These are phyloP conservation scores for Glyphotaelius pellucidus DNA, from an alignment of 2,888 invertebrate species.

Conservation along the genomic window DNA sequence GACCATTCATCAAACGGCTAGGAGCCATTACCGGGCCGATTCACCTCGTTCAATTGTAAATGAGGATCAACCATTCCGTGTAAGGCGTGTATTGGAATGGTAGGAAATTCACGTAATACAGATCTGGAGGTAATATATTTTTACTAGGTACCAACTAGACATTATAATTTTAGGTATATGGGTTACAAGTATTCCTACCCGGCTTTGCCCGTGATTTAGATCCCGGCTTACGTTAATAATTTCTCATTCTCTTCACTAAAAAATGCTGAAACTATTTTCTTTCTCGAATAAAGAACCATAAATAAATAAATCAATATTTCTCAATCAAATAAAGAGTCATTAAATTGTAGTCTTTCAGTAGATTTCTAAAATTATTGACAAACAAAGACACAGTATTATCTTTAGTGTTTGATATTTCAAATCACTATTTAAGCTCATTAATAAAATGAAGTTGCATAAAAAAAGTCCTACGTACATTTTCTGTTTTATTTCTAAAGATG, in stretches of 20 bases:
- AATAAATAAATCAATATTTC: too few species aligned
- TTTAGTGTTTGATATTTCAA: too few species aligned
- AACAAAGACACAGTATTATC: too few species aligned
- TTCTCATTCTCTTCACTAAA: too few species aligned
- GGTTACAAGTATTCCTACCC: background rate
- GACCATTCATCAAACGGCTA: slow-evolving; percentile 37
- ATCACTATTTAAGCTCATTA: too few species aligned
- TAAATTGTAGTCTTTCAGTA: too few species aligned
- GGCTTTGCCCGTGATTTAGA: background rate
- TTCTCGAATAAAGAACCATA: too few species aligned
- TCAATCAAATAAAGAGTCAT: too few species aligned
- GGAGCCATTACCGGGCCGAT: slow-evolving; percentile 25
- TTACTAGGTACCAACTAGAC: background rate
- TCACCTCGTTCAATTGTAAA: slow-evolving; percentile 35
- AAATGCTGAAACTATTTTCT: too few species aligned
- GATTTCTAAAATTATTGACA: too few species aligned
- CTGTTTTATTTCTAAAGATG: background rate
- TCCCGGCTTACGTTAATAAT: too few species aligned
- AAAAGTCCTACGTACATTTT: background rate
- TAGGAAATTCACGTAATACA: background rate
- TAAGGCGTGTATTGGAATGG: background rate
- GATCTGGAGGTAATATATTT: background rate
- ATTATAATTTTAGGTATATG: background rate
- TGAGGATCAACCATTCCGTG: slow-evolving; percentile 10
- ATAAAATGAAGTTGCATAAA: too few species aligned